Base-by-base conservation (phyloP, 2,888 invertebrate genomes). In the Lamellibrachia satsuma region DNA sequence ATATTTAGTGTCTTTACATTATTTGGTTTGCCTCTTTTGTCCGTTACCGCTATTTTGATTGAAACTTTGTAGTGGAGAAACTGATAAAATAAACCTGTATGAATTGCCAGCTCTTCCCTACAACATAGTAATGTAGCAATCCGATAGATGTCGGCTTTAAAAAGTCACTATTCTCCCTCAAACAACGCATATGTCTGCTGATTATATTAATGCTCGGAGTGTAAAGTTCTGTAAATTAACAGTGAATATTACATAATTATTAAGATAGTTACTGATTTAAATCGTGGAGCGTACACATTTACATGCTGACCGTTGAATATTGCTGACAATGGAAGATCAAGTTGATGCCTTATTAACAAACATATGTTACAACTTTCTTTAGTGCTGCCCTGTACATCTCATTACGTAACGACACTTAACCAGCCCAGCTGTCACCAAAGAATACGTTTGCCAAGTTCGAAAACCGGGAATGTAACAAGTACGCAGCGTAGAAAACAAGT, bases 101-200 rank as follows among this genome's bases (percentile, higher is more conserved):
- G n/a, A 75, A 75, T 75, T 11, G n/a, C 15, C 15, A 75, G 75
- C 22, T 22, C 75, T 75, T 75, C 15, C 75, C 6, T 15, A 75
- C 75, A 15, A 75, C 75, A 22, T 22, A n/a, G n/a, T n/a, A 75
- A 75, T 75, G 22, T 75, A 75, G 75, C 75, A 75, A 75, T 75
- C 75, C n/a, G 75, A 75, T n/a, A 75, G 75, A n/a, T 75, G 75
- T 75, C 75, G 75, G 75, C 22, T 75, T 75, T 75, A 75, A 75
- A 75, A 75, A 11, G 75, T 3, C 75, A 75, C n/a, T 75, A 75
- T 11, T 75, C 75, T 75, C 75, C n/a, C 75, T 22, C 75, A 75
- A 22, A 75, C 75, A n/a, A 75, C 22, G n/a, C n/a, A 75, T 75
- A 15, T 75, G 75, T 75, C 75, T 75, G 75, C 75, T 75, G 75